A percentile compares a stretch with the other conserved stretches of the same genome.
Conservation (phyloP, 2,113 vertebrate species). For the Terrapene triunguis region DNA sequence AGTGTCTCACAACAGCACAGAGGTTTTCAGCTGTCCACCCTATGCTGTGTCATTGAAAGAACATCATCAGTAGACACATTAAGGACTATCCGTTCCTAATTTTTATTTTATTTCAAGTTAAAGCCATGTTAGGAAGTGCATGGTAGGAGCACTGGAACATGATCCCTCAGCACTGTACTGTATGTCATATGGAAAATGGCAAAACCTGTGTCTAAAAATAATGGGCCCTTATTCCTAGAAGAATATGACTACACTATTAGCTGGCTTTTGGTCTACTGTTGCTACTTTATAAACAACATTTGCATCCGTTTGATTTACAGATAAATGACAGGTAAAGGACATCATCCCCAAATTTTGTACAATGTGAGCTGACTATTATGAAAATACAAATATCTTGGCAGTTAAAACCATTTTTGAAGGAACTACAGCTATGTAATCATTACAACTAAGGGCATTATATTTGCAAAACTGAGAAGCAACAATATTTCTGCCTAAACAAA, state of each 20-base stretch:
- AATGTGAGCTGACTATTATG: slow-evolving; percentile 34
- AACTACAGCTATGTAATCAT: background rate
- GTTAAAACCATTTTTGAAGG: background rate
- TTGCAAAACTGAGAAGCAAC: slow-evolving; percentile 48
- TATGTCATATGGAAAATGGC: background rate
- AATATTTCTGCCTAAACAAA: slow-evolving; percentile 55
- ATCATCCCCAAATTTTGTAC: slow-evolving; percentile 12
- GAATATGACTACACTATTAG: background rate
- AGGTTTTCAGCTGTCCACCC: accelerated
- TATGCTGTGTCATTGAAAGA: background rate
- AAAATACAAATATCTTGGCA: slow-evolving; percentile 52
- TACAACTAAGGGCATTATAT: slow-evolving; percentile 11
- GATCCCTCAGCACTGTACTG: slow-evolving; percentile 8
- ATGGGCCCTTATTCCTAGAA: slow-evolving; percentile 9
- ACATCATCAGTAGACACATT: slow-evolving; percentile 38
- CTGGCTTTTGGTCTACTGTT: background rate
- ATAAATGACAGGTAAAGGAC: slow-evolving; percentile 47
- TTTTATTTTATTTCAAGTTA: slow-evolving; percentile 42
- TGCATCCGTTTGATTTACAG: slow-evolving; percentile 10
- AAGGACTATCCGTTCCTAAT: slow-evolving; percentile 3
- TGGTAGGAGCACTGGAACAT: slow-evolving; percentile 50
- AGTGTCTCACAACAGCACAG: background rate
- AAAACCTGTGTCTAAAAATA: slow-evolving; percentile 25
- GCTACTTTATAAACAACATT: background rate
- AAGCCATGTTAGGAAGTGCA: slow-evolving; percentile 43